These are phyloP conservation scores for Stylophora pistillata DNA, from an alignment of 64 coral and sea anemone species.

Conservation along the genomic window DNA sequence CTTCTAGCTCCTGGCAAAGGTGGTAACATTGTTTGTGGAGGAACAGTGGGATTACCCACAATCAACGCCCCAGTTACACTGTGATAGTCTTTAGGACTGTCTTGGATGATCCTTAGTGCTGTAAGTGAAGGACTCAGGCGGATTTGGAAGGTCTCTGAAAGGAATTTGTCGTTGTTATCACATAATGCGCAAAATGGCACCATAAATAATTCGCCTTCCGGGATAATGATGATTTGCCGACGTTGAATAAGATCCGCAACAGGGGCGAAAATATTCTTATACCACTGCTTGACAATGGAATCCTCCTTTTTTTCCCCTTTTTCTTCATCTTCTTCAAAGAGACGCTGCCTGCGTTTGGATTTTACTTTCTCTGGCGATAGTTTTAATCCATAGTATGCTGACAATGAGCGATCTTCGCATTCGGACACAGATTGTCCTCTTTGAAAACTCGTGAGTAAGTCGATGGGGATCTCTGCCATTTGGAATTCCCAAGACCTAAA, in stretches of 20 bases:
- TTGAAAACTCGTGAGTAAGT: background rate
- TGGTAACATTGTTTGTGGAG: background rate
- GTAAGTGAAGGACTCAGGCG: constrained; percentile 22
- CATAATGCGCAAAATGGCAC: constrained; percentile 20
- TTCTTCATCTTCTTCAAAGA: background rate
- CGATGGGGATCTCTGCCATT: background rate
- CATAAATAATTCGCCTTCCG: constrained; percentile 2
- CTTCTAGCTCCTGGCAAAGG: background rate
- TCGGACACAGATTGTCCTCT: background rate
- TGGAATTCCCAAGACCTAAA: background rate
- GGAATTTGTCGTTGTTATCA: background rate
- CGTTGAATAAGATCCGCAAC: background rate
- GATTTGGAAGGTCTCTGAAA: constrained; percentile 10
- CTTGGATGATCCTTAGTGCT: constrained; percentile 10
- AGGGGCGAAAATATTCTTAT: background rate
- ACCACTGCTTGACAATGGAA: background rate
- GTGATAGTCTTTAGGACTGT: background rate
- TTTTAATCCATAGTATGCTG: background rate
- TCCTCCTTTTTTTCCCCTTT: background rate
- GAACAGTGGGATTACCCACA: background rate
- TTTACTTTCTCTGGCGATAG: background rate
- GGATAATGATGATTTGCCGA: constrained; percentile 21
- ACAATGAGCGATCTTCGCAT: background rate
- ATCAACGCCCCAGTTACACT: constrained; percentile 7
- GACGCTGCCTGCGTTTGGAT: background rate